Evolutionary conservation across 1,140 invertebrate genomes (phyloP).

Genomic region (Scaptomyza montana): DNA sequence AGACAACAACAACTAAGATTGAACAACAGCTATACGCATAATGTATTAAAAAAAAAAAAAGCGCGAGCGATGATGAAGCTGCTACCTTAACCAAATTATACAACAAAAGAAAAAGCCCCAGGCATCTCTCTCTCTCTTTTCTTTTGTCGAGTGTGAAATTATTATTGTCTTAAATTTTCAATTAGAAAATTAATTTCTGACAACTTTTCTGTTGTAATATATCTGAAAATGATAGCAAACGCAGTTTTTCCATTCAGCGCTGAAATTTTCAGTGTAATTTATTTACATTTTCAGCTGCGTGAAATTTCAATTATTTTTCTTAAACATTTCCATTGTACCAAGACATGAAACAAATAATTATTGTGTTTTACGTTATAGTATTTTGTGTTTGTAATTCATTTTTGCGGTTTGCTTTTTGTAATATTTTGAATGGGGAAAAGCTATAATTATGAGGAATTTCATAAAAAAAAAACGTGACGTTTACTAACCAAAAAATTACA

Average conservation of each 20-base stretch:
- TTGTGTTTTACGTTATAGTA: slow-evolving; percentile 45
- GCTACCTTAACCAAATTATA: slow-evolving; percentile 36
- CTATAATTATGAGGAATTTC: slow-evolving; percentile 16
- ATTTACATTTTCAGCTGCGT: slow-evolving; percentile 24
- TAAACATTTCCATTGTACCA: slow-evolving; percentile 16
- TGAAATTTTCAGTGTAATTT: background rate
- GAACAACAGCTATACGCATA: slow-evolving; percentile 39
- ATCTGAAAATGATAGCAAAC: slow-evolving; percentile 29
- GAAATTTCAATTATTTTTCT: slow-evolving; percentile 56
- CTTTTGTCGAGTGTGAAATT: slow-evolving; percentile 63
- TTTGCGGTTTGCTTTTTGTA: slow-evolving; percentile 46
- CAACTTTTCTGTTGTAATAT: slow-evolving; percentile 66
- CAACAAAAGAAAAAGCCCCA: slow-evolving; percentile 22
- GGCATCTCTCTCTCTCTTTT: background rate
- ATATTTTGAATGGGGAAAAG: slow-evolving; percentile 9
- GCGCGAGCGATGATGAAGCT: slow-evolving; percentile 63
- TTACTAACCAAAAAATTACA: slow-evolving; percentile 32
- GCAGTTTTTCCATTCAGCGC: slow-evolving; percentile 50
- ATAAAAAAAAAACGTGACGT: background rate
- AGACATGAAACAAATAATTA: slow-evolving; percentile 33
- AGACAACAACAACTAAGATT: slow-evolving; percentile 29
- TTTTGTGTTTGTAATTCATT: slow-evolving; percentile 57
- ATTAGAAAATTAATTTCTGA: slow-evolving; percentile 69
- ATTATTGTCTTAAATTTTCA: slow-evolving; percentile 47
- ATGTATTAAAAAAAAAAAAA: slow-evolving; percentile 17